Percentiles rank a stretch among this genome's conserved stretches.
phyloP scores from a whole-genome alignment of 2,888 invertebrate genomes.

The Epinotia bilunana region DNA sequence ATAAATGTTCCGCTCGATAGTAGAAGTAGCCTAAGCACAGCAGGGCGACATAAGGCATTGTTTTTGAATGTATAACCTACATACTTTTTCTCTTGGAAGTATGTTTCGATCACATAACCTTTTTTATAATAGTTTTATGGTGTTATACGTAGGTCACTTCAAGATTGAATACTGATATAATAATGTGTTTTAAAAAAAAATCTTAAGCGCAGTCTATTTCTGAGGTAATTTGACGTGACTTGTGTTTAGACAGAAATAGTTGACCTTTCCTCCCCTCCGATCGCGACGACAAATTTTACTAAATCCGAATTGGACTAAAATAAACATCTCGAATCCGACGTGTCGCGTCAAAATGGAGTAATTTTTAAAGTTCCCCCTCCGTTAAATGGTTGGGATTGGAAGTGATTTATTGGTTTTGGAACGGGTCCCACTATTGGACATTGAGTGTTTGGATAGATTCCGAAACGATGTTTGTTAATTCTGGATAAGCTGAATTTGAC shows the following conservation, averaged over 20 bases:
- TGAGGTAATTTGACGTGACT: conserved; percentile 39
- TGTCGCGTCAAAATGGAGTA: conserved; percentile 67
- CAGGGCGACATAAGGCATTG: conserved; percentile 4
- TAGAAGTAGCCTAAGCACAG: conserved; percentile 46
- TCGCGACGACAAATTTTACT: conserved; percentile 52
- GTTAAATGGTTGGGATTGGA: conserved; percentile 72
- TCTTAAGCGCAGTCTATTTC: conserved; percentile 16
- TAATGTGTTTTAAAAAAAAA: not conserved
- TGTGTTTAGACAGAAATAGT: conserved; percentile 40
- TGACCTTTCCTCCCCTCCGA: conserved; percentile 40
- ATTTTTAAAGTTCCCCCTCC: conserved; percentile 70
- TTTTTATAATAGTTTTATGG: too few species aligned
- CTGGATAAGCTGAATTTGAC: conserved; percentile 15
- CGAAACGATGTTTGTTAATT: conserved; percentile 14
- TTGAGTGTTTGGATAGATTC: conserved; percentile 22
- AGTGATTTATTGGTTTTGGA: conserved; percentile 63
- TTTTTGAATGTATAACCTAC: not conserved
- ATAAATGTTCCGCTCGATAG: conserved; percentile 68
- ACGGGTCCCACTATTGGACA: conserved; percentile 16
- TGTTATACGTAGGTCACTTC: too few species aligned
- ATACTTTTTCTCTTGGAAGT: not conserved
- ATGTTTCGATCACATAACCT: not conserved
- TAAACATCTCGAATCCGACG: conserved; percentile 60
- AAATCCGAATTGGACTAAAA: conserved; percentile 63
- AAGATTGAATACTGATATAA: not conserved